Conservation (phyloP, 2,113 vertebrate species). For the Dasypus novemcinctus region DNA sequence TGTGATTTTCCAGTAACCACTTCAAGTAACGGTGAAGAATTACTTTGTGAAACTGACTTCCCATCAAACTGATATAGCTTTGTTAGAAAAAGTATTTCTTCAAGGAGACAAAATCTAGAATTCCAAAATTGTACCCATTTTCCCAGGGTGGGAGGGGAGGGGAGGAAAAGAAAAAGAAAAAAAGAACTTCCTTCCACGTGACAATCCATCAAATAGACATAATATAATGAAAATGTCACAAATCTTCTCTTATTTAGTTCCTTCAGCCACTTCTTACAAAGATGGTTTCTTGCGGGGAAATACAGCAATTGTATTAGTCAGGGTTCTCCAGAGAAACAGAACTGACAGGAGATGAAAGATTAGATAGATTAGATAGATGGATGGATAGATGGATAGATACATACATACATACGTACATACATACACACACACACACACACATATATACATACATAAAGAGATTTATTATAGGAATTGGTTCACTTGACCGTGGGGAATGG, state of each 20-base stretch:
- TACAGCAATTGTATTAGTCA: too few species aligned
- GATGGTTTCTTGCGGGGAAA: not conserved
- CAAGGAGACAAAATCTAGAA: constrained; percentile 7
- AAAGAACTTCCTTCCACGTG: not conserved
- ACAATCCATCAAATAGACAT: not conserved
- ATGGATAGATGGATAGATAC: too few species aligned
- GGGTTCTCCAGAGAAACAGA: too few species aligned
- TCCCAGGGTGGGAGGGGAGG: not conserved
- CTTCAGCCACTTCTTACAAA: not conserved
- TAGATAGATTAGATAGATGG: too few species aligned
- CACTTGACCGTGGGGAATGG: too few species aligned
- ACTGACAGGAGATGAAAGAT: too few species aligned
- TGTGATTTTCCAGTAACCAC: not conserved
- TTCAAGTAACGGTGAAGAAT: not conserved
- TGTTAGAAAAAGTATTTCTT: constrained; percentile 33
- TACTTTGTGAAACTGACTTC: not conserved
- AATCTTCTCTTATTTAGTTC: not conserved
- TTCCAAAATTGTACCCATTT: not conserved
- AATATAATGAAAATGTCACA: not conserved
- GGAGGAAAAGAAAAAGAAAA: not conserved
- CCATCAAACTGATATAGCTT: not conserved
- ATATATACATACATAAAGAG: too few species aligned
- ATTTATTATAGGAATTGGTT: too few species aligned
- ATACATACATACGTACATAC: too few species aligned
- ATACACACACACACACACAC: too few species aligned